A percentile compares a stretch with the other conserved stretches of the same genome.
Conservation (phyloP, 2,888 invertebrate genomes). For the Troides helena region DNA sequence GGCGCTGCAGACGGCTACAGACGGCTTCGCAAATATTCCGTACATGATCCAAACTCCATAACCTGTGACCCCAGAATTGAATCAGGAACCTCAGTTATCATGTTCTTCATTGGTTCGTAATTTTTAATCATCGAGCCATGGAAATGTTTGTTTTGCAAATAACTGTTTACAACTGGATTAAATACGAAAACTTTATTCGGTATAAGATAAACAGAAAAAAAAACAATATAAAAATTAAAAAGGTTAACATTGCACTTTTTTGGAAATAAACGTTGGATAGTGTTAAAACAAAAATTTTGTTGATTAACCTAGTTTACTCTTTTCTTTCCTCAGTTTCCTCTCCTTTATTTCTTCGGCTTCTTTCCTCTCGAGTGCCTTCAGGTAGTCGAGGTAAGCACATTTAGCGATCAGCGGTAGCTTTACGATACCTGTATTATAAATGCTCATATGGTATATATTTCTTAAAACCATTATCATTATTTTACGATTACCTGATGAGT, state of each 20-base stretch:
- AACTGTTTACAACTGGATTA: neutral
- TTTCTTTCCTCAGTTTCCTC: slow-evolving; percentile 52
- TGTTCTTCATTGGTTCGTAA: neutral
- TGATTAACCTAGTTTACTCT: slow-evolving; percentile 32
- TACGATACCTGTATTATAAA: slow-evolving; percentile 55
- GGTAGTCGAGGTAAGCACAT: slow-evolving; percentile 67
- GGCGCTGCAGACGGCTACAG: too few species aligned
- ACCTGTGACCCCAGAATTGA: too few species aligned
- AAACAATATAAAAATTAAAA: neutral
- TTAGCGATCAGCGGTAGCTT: slow-evolving; percentile 67
- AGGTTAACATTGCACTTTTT: neutral
- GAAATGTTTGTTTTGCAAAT: too few species aligned
- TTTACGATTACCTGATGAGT: too few species aligned
- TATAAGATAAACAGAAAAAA: neutral
- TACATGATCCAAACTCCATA: too few species aligned
- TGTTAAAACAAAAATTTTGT: neutral
- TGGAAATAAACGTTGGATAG: neutral
- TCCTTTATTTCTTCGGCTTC: slow-evolving; percentile 48
- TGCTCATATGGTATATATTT: too few species aligned
- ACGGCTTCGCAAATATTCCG: too few species aligned
- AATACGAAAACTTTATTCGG: neutral
- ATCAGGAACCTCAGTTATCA: too few species aligned
- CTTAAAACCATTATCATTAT: too few species aligned
- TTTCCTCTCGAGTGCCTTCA: slow-evolving; percentile 57
- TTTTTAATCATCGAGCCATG: too few species aligned